These are phyloP conservation scores for Hydractinia symbiolongicarpus DNA, from an alignment of 30 jellyfish, hydroid and myxozoan species.

Conservation along the genomic window DNA sequence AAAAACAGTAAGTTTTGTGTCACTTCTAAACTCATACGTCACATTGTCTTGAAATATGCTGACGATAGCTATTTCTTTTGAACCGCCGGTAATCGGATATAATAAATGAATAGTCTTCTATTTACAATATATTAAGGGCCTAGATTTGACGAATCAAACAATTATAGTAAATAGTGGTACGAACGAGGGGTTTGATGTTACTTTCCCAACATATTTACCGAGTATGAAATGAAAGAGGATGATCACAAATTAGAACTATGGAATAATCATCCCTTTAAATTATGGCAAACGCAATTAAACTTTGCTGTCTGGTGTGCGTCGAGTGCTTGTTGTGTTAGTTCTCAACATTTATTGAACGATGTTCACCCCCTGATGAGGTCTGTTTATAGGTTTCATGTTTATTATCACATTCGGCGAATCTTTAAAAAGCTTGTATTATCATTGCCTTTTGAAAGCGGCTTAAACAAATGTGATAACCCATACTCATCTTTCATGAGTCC, in stretches of 20 bases:
- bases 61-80: constrained; percentile 3
- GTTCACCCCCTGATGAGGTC: background rate
- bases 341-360: background rate
- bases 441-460: background rate
- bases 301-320: background rate
- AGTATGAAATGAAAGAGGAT: background rate
- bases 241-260: background rate
- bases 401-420: background rate
- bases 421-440: background rate
- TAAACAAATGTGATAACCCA: background rate
- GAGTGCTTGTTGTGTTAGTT: background rate
- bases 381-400: background rate
- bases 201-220: background rate
- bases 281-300: background rate
- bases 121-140: background rate
- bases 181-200: background rate
- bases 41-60: constrained; percentile 3
- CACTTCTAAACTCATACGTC: constrained; percentile 1
- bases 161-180: background rate
- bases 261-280: background rate
- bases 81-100: background rate
- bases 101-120: background rate
- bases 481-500: too few species aligned
- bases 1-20: background rate
- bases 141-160: background rate